Evolutionary conservation across 2,113 vertebrate genomes (phyloP).

Genomic region (Uria aalge): DNA sequence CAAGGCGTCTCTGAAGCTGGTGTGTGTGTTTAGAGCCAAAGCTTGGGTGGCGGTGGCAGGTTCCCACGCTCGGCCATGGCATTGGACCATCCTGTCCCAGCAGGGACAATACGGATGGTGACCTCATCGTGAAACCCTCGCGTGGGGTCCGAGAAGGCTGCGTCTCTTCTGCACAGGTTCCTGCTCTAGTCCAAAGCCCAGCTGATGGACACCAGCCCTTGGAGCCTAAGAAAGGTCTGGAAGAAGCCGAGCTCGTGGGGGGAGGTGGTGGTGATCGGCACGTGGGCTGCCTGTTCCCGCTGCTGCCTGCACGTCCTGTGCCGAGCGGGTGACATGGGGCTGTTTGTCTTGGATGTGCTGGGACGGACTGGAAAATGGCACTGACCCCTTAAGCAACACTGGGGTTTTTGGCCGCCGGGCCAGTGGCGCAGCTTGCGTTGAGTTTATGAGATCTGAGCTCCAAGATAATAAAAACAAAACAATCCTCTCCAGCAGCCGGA

Average conservation of each 20-base stretch:
- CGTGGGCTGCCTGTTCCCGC: background rate
- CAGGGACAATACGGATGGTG: background rate
- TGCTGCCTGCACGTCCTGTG: background rate
- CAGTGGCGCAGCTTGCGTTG: background rate
- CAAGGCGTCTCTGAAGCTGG: background rate
- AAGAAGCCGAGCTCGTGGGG: background rate
- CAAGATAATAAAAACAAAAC: background rate
- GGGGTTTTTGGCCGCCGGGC: background rate
- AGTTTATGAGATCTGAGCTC: background rate
- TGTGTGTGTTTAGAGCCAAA: background rate
- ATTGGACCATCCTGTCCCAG: background rate
- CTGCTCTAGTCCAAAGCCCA: background rate
- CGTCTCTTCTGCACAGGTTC: accelerated
- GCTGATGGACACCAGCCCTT: background rate
- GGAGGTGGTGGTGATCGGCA: background rate
- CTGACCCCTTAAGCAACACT: background rate
- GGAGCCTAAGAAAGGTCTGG: background rate
- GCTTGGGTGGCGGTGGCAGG: background rate
- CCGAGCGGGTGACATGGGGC: accelerated
- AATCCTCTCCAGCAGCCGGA: background rate
- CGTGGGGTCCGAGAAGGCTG: background rate
- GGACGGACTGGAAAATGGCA: background rate
- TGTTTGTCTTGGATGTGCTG: background rate
- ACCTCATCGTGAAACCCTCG: accelerated
- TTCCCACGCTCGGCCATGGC: background rate